A percentile compares a stretch with the other conserved stretches of the same genome.
Conservation (phyloP, 2,113 vertebrate species). For the Melanotaenia duboulayi region DNA sequence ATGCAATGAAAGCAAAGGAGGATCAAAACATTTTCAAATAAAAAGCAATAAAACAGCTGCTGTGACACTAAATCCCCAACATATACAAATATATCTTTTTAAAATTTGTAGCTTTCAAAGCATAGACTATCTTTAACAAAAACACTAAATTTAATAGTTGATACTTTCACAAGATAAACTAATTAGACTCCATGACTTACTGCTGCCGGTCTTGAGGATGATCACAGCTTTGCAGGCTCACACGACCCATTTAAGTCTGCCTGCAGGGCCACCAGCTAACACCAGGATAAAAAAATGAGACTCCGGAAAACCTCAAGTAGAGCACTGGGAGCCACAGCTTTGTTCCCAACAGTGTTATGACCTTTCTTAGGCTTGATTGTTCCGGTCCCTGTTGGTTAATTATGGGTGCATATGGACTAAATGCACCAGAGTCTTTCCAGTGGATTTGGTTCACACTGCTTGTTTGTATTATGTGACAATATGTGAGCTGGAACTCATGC, state of each 20-base stretch:
- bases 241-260: constrained; percentile 57
- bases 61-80: background rate
- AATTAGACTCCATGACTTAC: constrained; percentile 46
- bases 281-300: constrained; percentile 39
- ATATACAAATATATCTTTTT: background rate
- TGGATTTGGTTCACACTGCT: constrained; percentile 42
- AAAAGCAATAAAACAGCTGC: background rate
- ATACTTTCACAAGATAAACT: constrained; percentile 14
- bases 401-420: constrained; percentile 56
- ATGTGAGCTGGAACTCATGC: constrained; percentile 1
- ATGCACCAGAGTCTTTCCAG: constrained; percentile 22
- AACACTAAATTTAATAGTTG: constrained; percentile 30
- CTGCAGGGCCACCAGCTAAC: constrained; percentile 42
- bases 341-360: constrained; percentile 65
- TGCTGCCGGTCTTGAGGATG: constrained; percentile 48
- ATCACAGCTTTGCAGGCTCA: constrained; percentile 39
- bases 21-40: background rate
- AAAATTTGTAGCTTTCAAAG: background rate
- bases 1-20: background rate
- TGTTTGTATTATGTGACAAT: constrained; percentile 24
- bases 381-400: constrained; percentile 62
- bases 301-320: constrained; percentile 43
- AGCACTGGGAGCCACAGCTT: constrained; percentile 20
- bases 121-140: constrained; percentile 5
- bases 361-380: constrained; percentile 73